Evolutionary conservation across 2,888 invertebrate species (phyloP).

Genomic region (Disparrhopalites patrizii): DNA sequence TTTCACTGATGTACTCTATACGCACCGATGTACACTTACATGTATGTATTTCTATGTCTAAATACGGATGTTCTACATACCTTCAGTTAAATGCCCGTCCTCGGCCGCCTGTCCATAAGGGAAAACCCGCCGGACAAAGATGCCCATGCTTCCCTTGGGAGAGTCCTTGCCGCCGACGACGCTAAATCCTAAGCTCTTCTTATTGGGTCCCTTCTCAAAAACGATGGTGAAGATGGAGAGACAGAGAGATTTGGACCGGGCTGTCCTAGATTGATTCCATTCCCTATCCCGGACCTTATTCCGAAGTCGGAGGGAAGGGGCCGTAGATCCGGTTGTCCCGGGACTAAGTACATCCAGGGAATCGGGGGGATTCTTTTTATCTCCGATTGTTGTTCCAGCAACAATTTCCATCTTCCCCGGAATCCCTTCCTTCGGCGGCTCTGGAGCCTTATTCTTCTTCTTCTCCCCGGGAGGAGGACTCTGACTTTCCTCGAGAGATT

Average conservation of each 20-base stretch:
- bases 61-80: constrained; percentile 53
- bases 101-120: constrained; percentile 82
- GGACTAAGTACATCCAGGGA: background rate
- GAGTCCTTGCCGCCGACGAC: constrained; percentile 83
- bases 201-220: constrained; percentile 70
- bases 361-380: background rate
- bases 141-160: constrained; percentile 80
- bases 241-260: constrained; percentile 40
- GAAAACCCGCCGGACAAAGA: constrained; percentile 84
- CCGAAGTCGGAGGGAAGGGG: constrained; percentile 33
- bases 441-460: background rate
- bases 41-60: too few species aligned
- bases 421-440: background rate
- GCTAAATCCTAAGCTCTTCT: constrained; percentile 82
- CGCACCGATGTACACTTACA: too few species aligned
- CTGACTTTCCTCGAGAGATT: background rate
- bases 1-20: too few species aligned
- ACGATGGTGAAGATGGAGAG: constrained; percentile 45
- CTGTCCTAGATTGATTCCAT: constrained; percentile 19
- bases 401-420: background rate
- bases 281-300: constrained; percentile 41
- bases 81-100: constrained; percentile 76
- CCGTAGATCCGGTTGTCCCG: background rate
- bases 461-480: too few species aligned
- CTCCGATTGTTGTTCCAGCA: too few species aligned